Percentiles rank a stretch among this genome's conserved stretches.
Conservation (phyloP, 2,113 vertebrate species). For the Pantherophis guttatus region DNA sequence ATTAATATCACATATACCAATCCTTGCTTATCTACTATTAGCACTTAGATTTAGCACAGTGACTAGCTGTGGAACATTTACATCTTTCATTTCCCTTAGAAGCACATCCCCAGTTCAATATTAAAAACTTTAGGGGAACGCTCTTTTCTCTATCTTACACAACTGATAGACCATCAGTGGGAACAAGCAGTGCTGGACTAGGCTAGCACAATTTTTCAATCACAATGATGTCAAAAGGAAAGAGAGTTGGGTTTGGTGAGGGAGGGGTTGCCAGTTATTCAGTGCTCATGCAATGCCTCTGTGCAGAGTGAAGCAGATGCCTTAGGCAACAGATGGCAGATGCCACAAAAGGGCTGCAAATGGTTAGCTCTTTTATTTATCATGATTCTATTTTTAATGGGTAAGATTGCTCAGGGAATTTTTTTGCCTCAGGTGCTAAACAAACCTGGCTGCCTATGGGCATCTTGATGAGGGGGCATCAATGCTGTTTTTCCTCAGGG, state of each 20-base stretch:
- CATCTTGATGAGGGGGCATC: not conserved
- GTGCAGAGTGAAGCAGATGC: not conserved
- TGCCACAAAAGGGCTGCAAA: not conserved
- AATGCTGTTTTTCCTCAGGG: not conserved
- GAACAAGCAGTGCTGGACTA: not conserved
- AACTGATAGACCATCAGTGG: not conserved
- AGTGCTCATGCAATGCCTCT: not conserved
- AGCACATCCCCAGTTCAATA: not conserved
- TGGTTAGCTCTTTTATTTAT: not conserved
- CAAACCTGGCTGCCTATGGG: not conserved
- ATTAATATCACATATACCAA: not conserved
- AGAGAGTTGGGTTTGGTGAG: not conserved
- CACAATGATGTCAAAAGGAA: not conserved
- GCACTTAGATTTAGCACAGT: not conserved
- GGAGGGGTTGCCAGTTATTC: not conserved
- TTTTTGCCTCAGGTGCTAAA: not conserved
- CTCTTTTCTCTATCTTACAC: not conserved
- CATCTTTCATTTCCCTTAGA: not conserved
- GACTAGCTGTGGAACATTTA: not conserved
- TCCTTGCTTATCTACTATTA: not conserved
- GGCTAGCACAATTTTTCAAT: not conserved
- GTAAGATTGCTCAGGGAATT: not conserved
- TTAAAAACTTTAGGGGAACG: not conserved
- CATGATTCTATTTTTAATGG: not conserved
- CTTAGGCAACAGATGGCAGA: not conserved